These are phyloP conservation scores for Cotesia congregata DNA, from an alignment of 2,888 invertebrate species.

Conservation along the genomic window DNA sequence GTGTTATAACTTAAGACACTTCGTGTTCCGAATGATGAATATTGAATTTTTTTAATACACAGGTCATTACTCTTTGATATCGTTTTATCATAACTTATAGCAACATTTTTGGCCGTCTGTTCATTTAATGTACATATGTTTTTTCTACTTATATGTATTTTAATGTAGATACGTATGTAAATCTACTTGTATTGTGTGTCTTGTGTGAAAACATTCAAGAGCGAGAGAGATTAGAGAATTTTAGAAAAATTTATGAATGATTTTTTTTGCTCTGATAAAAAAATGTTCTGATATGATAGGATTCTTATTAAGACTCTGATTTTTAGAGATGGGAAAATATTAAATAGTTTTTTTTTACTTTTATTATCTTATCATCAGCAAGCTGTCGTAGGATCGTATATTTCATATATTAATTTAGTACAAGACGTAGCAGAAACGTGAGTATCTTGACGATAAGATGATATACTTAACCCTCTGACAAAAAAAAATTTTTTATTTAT, in stretches of 20 bases:
- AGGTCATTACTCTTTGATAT: conserved; percentile 15
- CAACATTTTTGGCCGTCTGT: background rate
- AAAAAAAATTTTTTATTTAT: background rate
- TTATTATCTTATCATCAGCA: conserved; percentile 55
- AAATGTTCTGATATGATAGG: background rate
- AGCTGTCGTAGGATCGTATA: conserved; percentile 51
- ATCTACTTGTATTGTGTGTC: no score
- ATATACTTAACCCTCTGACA: background rate
- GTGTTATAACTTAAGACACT: background rate
- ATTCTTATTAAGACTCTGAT: background rate
- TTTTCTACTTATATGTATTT: background rate
- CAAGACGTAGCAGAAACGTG: conserved; percentile 21
- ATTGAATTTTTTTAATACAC: background rate
- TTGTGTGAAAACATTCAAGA: background rate
- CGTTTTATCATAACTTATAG: conserved; percentile 1
- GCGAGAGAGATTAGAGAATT: background rate
- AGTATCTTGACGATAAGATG: conserved; percentile 11
- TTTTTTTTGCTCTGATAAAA: background rate
- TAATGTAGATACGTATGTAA: no score
- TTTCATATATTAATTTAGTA: conserved; percentile 55
- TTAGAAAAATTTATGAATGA: background rate
- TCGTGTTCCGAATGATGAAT: background rate
- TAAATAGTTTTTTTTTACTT: conserved; percentile 37
- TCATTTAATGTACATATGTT: background rate
- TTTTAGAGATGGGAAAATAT: conserved; percentile 4